phyloP scores from a whole-genome alignment of 2,888 invertebrate species.

The Drosophila ochracea region DNA sequence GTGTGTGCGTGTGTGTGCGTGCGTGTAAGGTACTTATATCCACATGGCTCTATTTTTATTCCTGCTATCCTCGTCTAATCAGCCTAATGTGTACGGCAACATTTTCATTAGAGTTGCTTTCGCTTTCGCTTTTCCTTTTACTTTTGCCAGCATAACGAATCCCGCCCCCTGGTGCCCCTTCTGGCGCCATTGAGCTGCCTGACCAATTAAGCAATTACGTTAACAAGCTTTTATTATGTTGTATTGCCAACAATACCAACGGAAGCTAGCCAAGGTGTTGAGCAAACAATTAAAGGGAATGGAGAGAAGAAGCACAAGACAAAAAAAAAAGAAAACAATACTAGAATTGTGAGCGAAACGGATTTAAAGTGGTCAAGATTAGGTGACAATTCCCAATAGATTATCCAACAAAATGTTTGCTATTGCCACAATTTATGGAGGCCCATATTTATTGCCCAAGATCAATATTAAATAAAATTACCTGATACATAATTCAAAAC shows the following conservation, averaged over 20 bases:
- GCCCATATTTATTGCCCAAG: not conserved
- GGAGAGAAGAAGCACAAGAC: not conserved
- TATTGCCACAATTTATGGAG: conserved; percentile 20
- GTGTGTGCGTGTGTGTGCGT: conserved; percentile 10
- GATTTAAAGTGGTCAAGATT: conserved; percentile 66
- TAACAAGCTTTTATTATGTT: conserved; percentile 80
- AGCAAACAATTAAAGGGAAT: conserved; percentile 72
- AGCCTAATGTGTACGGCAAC: conserved; percentile 65
- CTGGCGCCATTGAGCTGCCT: conserved; percentile 14
- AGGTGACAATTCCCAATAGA: conserved; percentile 43
- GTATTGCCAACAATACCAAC: conserved; percentile 39
- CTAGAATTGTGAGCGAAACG: conserved; percentile 28
- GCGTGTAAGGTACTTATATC: conserved; percentile 42
- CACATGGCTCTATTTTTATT: conserved; percentile 60
- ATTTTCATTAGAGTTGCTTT: conserved; percentile 62
- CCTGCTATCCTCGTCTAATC: conserved; percentile 58
- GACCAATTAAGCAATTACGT: conserved; percentile 79
- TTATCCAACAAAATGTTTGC: conserved; percentile 23
- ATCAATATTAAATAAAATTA: not conserved
- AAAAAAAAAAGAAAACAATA: conserved; percentile 28
- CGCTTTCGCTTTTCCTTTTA: conserved; percentile 38
- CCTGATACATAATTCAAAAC: conserved; percentile 1
- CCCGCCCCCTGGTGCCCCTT: not conserved
- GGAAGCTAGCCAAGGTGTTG: conserved; percentile 66
- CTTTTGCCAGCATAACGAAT: conserved; percentile 12